phyloP scores from a whole-genome alignment of 2,888 invertebrate genomes.

The Cremastinae sp. region DNA sequence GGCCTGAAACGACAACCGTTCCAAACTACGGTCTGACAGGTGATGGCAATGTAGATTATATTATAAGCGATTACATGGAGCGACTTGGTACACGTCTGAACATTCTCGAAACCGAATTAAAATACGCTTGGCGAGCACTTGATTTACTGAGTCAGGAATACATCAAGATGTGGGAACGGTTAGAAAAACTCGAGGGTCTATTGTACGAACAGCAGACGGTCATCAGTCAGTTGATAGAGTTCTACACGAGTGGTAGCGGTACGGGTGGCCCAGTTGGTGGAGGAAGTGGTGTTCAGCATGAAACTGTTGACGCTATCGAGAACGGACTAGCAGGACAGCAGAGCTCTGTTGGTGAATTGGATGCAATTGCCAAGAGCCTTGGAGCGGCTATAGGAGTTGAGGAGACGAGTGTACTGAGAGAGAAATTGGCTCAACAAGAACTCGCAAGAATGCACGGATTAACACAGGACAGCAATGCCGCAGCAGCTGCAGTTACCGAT shows the following conservation, averaged over 20 bases:
- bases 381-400: constrained; percentile 75
- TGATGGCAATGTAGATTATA: constrained; percentile 83
- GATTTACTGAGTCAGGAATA: constrained; percentile 95
- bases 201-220: constrained; percentile 95
- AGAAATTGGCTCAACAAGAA: constrained; percentile 76
- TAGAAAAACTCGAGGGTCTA: constrained; percentile 93
- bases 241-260: constrained; percentile 85
- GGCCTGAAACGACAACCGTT: constrained; percentile 70
- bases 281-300: constrained; percentile 60
- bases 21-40: constrained; percentile 68
- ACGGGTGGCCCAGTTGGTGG: constrained; percentile 75
- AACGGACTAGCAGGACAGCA: constrained; percentile 67
- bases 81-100: constrained; percentile 92
- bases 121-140: constrained; percentile 95
- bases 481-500: constrained; percentile 71
- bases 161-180: constrained; percentile 95
- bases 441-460: constrained; percentile 74
- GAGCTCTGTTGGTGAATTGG: constrained; percentile 74
- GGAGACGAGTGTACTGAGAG: constrained; percentile 74
- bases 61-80: constrained; percentile 95
- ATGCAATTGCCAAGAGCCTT: constrained; percentile 77
- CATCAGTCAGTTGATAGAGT: constrained; percentile 91
- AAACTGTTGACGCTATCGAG: constrained; percentile 68
- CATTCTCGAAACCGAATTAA: constrained; percentile 93
- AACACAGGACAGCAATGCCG: constrained; percentile 70